Conservation (phyloP, 2,113 vertebrate genomes). For the Sylvia atricapilla region DNA sequence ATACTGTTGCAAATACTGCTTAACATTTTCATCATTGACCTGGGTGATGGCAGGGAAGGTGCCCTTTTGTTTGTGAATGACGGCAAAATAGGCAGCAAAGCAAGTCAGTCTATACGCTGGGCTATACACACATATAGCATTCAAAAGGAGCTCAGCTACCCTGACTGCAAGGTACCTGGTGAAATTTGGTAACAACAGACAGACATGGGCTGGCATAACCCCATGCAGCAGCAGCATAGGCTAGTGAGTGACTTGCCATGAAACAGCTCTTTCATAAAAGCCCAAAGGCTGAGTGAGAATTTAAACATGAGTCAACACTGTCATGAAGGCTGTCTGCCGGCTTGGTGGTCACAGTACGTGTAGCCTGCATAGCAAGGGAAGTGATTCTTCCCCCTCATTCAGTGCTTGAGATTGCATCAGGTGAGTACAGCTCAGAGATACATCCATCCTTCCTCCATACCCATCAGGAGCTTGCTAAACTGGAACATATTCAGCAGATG, state of each 20-base stretch:
- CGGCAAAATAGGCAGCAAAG: not conserved
- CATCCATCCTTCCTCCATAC: not conserved
- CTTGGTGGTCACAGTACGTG: not conserved
- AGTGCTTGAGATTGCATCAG: not conserved
- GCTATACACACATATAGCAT: not conserved
- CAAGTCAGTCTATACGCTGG: rapidly evolving
- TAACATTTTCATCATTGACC: not conserved
- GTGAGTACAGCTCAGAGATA: not conserved
- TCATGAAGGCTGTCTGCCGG: not conserved
- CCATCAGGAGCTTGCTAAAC: not conserved
- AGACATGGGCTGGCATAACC: not conserved
- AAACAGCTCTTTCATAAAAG: not conserved
- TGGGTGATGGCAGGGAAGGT: not conserved
- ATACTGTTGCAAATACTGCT: not conserved
- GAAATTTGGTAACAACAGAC: not conserved
- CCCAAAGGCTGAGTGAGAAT: not conserved
- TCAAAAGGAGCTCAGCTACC: not conserved
- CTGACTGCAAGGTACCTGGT: not conserved
- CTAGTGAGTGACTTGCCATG: not conserved
- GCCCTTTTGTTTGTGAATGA: not conserved
- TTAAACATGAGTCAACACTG: not conserved
- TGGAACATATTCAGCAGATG: not conserved
- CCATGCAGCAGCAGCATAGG: not conserved
- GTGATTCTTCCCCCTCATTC: not conserved
- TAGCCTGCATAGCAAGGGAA: not conserved